Percentiles rank a stretch among this genome's conserved stretches.
Evolutionary conservation across 2,113 vertebrate genomes (phyloP).

Genomic region (Acrocephalus kingi): DNA sequence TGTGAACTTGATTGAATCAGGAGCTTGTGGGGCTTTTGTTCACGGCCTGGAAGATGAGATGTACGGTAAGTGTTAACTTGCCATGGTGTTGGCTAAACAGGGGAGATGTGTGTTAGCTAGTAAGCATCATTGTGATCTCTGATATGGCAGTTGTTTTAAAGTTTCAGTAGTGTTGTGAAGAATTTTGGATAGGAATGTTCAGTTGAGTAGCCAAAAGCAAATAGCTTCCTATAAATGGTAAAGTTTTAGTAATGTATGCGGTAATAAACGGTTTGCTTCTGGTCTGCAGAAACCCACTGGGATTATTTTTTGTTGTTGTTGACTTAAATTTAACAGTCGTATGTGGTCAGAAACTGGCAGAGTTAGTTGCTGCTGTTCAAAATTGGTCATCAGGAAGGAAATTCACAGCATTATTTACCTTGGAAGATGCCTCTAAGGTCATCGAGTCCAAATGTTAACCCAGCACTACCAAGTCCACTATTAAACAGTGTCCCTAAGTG

Average conservation of each 20-base stretch:
- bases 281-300: neutral
- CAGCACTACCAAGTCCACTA: neutral
- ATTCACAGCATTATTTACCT: neutral
- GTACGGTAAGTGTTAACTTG: conserved; percentile 82
- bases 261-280: neutral
- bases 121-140: neutral
- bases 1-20: conserved; percentile 94
- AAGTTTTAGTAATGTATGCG: neutral
- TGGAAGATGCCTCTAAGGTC: neutral
- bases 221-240: neutral
- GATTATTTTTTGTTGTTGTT: neutral
- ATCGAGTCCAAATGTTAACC: accelerated
- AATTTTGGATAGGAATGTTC: neutral
- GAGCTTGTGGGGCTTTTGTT: conserved; percentile 96
- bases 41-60: conserved; percentile 98
- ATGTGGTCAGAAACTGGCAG: neutral
- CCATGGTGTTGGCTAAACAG: neutral
- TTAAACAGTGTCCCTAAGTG: neutral
- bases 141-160: neutral
- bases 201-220: neutral
- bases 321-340: neutral
- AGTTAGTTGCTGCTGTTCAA: neutral
- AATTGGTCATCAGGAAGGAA: neutral
- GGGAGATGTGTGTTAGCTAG: neutral
- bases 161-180: neutral